Percentiles rank a stretch among this genome's conserved stretches.
Evolutionary conservation across 1,140 invertebrate species (phyloP).

Genomic region (Melanaphis sacchari): DNA sequence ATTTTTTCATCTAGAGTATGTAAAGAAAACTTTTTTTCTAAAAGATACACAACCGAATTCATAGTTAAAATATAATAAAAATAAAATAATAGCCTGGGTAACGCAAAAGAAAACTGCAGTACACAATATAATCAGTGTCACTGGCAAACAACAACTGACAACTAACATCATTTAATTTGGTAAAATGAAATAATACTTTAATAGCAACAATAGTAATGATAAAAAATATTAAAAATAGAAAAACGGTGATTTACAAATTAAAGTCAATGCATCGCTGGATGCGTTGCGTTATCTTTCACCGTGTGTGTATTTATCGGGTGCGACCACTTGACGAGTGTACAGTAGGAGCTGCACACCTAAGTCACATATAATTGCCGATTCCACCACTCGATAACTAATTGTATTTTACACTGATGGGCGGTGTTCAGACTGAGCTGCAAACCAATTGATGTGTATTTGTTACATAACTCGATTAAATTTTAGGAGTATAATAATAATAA

Average conservation of each 20-base stretch:
- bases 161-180: slow-evolving; percentile 16
- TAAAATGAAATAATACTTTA: not conserved
- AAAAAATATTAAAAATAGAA: not conserved
- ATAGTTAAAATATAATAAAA: not conserved
- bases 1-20: slow-evolving; percentile 26
- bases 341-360: too few relatives aligned
- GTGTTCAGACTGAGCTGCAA: not conserved
- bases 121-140: not conserved
- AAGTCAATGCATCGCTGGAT: too few relatives aligned
- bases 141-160: slow-evolving; percentile 6
- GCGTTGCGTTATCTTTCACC: too few relatives aligned
- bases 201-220: not conserved
- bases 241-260: too few relatives aligned
- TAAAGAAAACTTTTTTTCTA: slow-evolving; percentile 27
- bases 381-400: too few relatives aligned
- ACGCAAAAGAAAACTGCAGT: not conserved
- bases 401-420: not conserved
- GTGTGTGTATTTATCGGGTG: too few relatives aligned
- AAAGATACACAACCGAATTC: slow-evolving; percentile 26
- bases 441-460: not conserved
- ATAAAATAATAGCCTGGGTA: not conserved
- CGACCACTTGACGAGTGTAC: too few relatives aligned
- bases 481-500: too few relatives aligned
- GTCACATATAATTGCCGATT: too few relatives aligned
- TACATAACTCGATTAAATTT: not conserved